Evolutionary conservation across 2,888 invertebrate species (phyloP).

Genomic region (Microctonus hyperodae): DNA sequence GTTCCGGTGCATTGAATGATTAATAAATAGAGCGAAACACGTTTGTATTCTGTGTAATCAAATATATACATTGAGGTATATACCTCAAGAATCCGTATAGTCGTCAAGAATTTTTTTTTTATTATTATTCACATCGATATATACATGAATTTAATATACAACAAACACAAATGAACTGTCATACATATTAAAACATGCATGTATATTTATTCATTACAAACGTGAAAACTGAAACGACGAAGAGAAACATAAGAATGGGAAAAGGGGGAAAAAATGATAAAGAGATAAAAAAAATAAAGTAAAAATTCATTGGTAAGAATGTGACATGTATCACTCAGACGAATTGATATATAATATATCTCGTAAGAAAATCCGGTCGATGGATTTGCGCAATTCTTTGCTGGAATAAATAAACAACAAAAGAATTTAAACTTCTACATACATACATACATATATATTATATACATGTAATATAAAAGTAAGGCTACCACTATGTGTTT

Average conservation of each 20-base stretch:
- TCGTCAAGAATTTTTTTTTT: no score
- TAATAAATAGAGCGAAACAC: constrained; percentile 36
- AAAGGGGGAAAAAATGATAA: background rate
- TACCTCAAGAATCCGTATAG: no score
- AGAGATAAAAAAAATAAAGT: background rate
- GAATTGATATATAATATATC: constrained; percentile 9
- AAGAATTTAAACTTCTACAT: no score
- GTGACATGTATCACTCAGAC: background rate
- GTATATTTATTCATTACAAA: background rate
- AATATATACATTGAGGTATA: background rate
- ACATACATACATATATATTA: no score
- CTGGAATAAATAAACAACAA: background rate
- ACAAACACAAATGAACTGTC: no score
- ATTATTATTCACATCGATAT: no score
- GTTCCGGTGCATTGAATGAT: constrained; percentile 33
- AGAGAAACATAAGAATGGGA: background rate
- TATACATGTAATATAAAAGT: no score
- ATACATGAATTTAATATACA: no score
- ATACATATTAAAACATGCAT: background rate
- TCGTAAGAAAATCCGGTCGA: constrained; percentile 15
- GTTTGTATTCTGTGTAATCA: background rate
- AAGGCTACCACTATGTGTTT: background rate
- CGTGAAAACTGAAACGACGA: constrained; percentile 1
- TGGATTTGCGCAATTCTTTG: background rate
- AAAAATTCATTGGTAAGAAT: background rate